phyloP scores from a whole-genome alignment of 2,888 invertebrate species.

The Ligdia adustata region DNA sequence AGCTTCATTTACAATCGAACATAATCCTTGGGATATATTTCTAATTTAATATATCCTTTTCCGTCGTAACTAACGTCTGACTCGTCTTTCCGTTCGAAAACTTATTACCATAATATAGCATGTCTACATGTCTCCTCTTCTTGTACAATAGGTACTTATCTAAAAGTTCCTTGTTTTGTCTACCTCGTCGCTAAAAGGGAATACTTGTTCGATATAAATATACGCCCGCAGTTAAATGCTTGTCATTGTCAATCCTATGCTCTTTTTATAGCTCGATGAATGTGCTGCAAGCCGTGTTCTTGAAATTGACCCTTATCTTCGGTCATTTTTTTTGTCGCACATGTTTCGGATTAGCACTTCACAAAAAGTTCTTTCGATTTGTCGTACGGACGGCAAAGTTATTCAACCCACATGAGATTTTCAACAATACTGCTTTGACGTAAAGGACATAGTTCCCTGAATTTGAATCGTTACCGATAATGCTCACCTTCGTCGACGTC shows the following conservation, averaged over 20 bases:
- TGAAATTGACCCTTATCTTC: slow-evolving; percentile 79
- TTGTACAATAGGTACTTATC: slow-evolving; percentile 73
- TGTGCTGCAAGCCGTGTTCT: slow-evolving; percentile 70
- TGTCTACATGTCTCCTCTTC: slow-evolving; percentile 56
- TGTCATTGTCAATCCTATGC: slow-evolving; percentile 79
- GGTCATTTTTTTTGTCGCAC: slow-evolving; percentile 74
- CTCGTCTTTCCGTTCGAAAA: slow-evolving; percentile 58
- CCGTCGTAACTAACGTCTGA: slow-evolving; percentile 53
- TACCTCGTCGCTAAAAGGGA: slow-evolving; percentile 77
- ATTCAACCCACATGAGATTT: slow-evolving; percentile 39
- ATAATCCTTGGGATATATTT: slow-evolving; percentile 43
- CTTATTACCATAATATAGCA: slow-evolving; percentile 73
- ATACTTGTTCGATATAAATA: slow-evolving; percentile 82
- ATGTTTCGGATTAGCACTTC: slow-evolving; percentile 82
- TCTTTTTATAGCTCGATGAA: slow-evolving; percentile 75
- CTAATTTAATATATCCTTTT: slow-evolving; percentile 71
- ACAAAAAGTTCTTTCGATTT: slow-evolving; percentile 68
- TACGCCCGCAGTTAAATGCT: slow-evolving; percentile 74
- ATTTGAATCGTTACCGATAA: slow-evolving; percentile 34
- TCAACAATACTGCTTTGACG: slow-evolving; percentile 32
- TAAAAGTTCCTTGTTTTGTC: slow-evolving; percentile 76
- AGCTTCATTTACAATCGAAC: slow-evolving; percentile 26
- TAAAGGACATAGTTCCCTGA: slow-evolving; percentile 40
- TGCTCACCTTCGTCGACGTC: slow-evolving; percentile 34
- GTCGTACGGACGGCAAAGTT: slow-evolving; percentile 43